Conservation (phyloP, 2,888 invertebrate species). For the Eudemis profundana region DNA sequence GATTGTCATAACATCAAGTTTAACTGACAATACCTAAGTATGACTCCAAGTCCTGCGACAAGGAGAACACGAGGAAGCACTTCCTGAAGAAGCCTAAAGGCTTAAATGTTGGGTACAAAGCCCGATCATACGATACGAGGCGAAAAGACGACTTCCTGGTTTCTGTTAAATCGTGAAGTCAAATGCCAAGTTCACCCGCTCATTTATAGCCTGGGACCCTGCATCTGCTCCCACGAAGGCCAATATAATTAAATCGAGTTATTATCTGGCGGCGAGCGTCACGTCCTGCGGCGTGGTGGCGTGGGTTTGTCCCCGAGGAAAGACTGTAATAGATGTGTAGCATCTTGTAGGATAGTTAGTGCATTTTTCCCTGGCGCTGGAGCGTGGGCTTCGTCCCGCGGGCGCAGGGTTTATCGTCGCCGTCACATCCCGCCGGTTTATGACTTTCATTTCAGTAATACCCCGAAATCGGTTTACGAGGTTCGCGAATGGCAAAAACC, state of each 20-base stretch:
- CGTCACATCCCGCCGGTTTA: conserved; percentile 25
- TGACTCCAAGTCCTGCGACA: too few relatives aligned
- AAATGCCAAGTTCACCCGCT: conserved; percentile 25
- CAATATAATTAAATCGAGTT: conserved; percentile 27
- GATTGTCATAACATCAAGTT: too few relatives aligned
- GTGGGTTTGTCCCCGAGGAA: background rate
- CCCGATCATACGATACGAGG: background rate
- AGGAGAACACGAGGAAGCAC: too few relatives aligned
- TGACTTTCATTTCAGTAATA: conserved; percentile 20
- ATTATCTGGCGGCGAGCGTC: conserved; percentile 20
- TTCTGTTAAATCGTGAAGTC: conserved; percentile 5
- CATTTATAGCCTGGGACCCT: conserved; percentile 11
- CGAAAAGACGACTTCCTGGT: background rate
- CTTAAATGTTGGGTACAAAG: too few relatives aligned
- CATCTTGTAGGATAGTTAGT: too few relatives aligned
- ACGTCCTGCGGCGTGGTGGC: conserved; percentile 21
- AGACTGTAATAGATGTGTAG: background rate
- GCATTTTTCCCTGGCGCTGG: background rate
- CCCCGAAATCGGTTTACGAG: conserved; percentile 36
- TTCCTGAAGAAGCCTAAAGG: too few relatives aligned
- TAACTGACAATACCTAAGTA: too few relatives aligned
- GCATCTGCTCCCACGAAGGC: conserved; percentile 22
- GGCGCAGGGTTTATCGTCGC: conserved; percentile 15
- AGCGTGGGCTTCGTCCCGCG: background rate
- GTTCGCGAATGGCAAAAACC: conserved; percentile 12